These are phyloP conservation scores for Petroica traversi DNA, from an alignment of 2,113 vertebrate genomes.

Conservation along the genomic window DNA sequence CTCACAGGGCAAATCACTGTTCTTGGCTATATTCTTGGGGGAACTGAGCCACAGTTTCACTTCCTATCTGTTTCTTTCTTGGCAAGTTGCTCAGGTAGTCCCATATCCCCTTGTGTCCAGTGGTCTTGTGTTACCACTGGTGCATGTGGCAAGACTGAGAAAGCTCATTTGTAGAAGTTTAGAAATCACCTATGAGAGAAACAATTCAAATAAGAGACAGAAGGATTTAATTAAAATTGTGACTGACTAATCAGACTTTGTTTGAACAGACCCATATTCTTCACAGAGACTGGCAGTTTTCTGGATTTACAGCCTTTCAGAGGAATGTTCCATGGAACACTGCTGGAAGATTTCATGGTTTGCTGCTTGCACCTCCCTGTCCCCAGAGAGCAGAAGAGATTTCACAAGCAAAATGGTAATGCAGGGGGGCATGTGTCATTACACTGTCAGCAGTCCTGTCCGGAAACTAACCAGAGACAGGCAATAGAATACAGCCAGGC, in stretches of 20 bases:
- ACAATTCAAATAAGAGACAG: background rate
- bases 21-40: background rate
- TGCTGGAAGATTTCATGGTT: background rate
- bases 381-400: background rate
- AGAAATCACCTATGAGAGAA: background rate
- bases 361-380: background rate
- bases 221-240: background rate
- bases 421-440: background rate
- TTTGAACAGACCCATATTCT: background rate
- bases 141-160: background rate
- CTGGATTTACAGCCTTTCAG: background rate
- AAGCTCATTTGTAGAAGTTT: background rate
- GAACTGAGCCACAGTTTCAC: background rate
- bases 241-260: background rate
- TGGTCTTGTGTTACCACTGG: accelerated
- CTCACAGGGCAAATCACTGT: background rate
- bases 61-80: background rate
- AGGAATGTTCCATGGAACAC: background rate
- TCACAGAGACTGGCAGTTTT: background rate
- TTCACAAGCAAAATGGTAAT: background rate
- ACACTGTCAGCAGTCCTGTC: background rate
- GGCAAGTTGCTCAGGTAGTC: background rate
- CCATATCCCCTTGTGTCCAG: background rate
- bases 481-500: background rate
- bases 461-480: background rate